Percentiles rank a stretch among this genome's conserved stretches.
Conservation (phyloP, 2,797 vertebrate genomes). For the Distichodus sexfasciatus region DNA sequence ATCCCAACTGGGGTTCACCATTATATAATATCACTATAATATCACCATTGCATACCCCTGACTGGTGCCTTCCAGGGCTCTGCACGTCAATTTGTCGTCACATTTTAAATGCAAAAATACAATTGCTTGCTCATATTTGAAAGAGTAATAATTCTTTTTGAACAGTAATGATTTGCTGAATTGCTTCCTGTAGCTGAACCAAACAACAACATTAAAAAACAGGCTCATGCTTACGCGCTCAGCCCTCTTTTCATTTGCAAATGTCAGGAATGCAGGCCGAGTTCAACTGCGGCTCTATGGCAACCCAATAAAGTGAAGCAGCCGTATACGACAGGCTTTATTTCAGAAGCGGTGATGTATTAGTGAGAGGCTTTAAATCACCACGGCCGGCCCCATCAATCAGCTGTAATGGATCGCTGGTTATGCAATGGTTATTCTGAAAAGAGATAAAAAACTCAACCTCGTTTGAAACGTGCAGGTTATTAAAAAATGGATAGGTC, state of each 20-base stretch:
- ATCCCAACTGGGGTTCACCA: no score
- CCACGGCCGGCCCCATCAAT: constrained; percentile 8
- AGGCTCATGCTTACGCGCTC: background rate
- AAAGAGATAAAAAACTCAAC: background rate
- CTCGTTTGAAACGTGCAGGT: no score
- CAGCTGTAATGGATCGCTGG: constrained; percentile 1
- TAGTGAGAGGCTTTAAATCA: constrained; percentile 19
- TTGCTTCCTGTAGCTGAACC: background rate
- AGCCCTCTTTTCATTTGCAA: constrained; percentile 31
- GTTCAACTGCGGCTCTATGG: constrained; percentile 21
- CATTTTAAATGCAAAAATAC: constrained; percentile 8
- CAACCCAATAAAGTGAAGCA: constrained; percentile 9
- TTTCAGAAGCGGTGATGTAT: constrained; percentile 15
- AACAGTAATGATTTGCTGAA: constrained; percentile 3
- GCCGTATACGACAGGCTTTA: constrained; percentile 15
- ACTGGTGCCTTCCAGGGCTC: no score
- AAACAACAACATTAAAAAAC: no score
- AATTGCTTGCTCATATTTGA: background rate
- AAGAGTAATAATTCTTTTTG: constrained; percentile 21
- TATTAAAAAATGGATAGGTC: no score
- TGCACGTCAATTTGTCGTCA: no score
- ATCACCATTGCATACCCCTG: no score
- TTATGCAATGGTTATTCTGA: constrained; percentile 4
- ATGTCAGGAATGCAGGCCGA: constrained; percentile 10
- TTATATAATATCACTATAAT: no score